Evolutionary conservation across 1,140 invertebrate genomes (phyloP).

Genomic region (Colletes gigas): DNA sequence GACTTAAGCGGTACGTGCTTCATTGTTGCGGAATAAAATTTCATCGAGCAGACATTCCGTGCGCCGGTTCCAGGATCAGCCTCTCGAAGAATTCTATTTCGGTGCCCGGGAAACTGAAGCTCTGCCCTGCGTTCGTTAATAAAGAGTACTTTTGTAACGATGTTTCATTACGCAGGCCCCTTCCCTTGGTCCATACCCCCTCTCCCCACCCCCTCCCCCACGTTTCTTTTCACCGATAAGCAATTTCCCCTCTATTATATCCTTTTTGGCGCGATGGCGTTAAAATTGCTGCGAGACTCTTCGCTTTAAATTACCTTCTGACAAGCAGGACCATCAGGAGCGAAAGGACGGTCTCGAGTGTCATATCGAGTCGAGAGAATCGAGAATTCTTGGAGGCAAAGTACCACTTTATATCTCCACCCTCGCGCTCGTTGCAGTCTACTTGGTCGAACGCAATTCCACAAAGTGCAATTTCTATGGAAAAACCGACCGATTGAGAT

Average conservation of each 20-base stretch:
- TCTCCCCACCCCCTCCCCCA: neutral
- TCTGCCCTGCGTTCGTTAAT: slow-evolving; percentile 33
- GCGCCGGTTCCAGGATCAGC: slow-evolving; percentile 27
- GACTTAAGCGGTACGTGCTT: slow-evolving; percentile 26
- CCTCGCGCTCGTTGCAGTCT: slow-evolving; percentile 52
- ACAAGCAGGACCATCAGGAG: slow-evolving; percentile 62
- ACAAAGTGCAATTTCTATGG: slow-evolving; percentile 54
- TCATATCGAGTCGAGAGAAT: slow-evolving; percentile 70
- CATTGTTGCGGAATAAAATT: slow-evolving; percentile 47
- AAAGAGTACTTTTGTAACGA: slow-evolving; percentile 55
- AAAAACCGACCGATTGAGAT: slow-evolving; percentile 45
- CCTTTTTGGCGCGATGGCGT: slow-evolving; percentile 61
- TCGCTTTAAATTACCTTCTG: slow-evolving; percentile 66
- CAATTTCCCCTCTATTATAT: slow-evolving; percentile 64
- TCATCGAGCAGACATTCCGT: slow-evolving; percentile 20
- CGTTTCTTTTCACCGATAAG: slow-evolving; percentile 42
- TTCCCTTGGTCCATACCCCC: too few relatives aligned
- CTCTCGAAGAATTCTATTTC: slow-evolving; percentile 38
- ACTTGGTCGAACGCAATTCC: slow-evolving; percentile 57
- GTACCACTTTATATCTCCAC: slow-evolving; percentile 67
- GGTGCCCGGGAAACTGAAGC: slow-evolving; percentile 8
- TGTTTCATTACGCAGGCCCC: slow-evolving; percentile 56
- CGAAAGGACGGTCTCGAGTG: slow-evolving; percentile 67
- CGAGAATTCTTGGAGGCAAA: slow-evolving; percentile 67
- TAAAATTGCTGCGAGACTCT: slow-evolving; percentile 65